Conservation (phyloP, 1,140 invertebrate genomes). For the Tetramorium simillimum region DNA sequence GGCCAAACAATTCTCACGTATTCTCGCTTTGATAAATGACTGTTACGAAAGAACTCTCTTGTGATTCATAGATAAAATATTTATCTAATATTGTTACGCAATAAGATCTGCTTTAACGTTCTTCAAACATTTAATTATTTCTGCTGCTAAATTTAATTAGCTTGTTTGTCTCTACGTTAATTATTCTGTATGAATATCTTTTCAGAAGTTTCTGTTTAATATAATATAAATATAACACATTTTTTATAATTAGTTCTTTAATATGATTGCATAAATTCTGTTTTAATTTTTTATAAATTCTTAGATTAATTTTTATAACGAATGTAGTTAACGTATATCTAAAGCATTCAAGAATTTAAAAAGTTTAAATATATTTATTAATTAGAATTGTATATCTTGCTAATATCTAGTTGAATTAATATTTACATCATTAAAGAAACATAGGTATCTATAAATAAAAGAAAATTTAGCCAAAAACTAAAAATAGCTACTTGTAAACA, state of each 20-base stretch:
- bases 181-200: neutral
- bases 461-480: neutral
- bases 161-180: neutral
- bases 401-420: neutral
- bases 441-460: neutral
- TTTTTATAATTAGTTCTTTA: neutral
- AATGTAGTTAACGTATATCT: neutral
- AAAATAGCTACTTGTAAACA: neutral
- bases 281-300: neutral
- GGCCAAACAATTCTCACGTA: neutral
- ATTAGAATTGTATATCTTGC: neutral
- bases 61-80: conserved; percentile 4
- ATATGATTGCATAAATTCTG: neutral
- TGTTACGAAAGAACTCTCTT: neutral
- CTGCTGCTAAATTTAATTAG: neutral
- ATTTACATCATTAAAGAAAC: neutral
- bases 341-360: conserved; percentile 1
- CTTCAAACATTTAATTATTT: neutral
- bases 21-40: conserved; percentile 2
- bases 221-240: neutral
- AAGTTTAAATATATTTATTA: neutral
- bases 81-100: neutral
- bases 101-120: neutral
- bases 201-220: neutral
- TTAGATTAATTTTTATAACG: neutral